Evolutionary conservation across 2,113 vertebrate species (phyloP).

Genomic region (Rhynchomys soricoides): DNA sequence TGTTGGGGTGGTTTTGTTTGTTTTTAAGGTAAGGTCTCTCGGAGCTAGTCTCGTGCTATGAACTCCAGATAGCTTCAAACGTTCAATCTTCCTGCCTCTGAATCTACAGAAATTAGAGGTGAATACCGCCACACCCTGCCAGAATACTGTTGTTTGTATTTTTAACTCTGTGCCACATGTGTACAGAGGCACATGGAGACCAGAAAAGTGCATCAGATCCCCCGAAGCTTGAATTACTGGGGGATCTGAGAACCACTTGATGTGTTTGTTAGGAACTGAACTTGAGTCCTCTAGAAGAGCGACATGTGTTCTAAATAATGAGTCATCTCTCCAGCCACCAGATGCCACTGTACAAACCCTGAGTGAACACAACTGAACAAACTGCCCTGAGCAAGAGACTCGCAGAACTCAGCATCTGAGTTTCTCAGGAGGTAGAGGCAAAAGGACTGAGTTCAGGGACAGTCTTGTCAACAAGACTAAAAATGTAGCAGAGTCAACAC

Average conservation of each 20-base stretch:
- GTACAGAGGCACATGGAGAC: background rate
- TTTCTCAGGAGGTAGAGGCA: background rate
- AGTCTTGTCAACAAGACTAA: background rate
- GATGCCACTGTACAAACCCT: background rate
- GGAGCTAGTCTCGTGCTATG: background rate
- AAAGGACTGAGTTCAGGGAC: background rate
- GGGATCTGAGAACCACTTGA: background rate
- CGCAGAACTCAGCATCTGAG: background rate
- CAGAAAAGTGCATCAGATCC: background rate
- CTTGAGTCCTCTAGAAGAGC: background rate
- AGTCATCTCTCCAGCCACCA: background rate
- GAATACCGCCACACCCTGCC: background rate
- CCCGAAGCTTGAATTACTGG: background rate
- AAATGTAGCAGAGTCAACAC: background rate
- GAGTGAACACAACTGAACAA: background rate
- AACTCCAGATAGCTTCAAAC: background rate
- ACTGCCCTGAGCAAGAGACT: background rate
- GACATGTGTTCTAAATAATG: background rate
- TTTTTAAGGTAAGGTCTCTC: background rate
- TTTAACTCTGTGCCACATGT: background rate
- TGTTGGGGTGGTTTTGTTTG: background rate
- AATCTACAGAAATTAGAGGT: background rate
- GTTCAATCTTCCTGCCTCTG: background rate
- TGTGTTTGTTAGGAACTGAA: background rate
- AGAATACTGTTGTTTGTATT: background rate